Conservation (phyloP, 2,888 invertebrate species). For the Sisyra nigra region DNA sequence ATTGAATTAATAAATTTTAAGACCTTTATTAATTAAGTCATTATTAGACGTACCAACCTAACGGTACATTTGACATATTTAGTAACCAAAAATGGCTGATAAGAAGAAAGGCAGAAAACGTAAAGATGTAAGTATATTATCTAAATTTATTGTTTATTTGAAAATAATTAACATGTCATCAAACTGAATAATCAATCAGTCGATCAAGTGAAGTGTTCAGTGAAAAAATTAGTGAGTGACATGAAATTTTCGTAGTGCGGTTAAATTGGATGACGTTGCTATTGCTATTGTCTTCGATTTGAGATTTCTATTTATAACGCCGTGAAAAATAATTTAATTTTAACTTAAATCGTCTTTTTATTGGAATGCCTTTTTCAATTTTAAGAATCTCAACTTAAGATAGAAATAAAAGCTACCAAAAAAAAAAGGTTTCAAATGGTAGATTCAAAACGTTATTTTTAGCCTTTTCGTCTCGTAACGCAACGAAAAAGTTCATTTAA, state of each 20-base stretch:
- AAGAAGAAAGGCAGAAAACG: constrained; percentile 45
- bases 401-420: no score
- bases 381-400: no score
- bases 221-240: no score
- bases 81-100: constrained; percentile 35
- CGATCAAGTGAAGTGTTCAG: no score
- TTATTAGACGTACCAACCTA: constrained; percentile 2
- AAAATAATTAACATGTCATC: background rate
- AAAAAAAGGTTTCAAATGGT: no score
- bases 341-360: constrained; percentile 3
- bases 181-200: no score
- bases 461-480: no score
- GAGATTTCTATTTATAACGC: background rate
- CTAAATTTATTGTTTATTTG: background rate
- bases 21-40: background rate
- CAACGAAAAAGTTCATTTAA: no score
- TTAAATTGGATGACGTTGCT: constrained; percentile 13
- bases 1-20: no score
- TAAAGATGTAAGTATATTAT: constrained; percentile 35
- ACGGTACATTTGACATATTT: constrained; percentile 11
- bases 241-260: background rate
- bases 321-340: no score
- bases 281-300: constrained; percentile 3
- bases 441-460: no score
- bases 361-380: background rate